Evolutionary conservation across 2,797 vertebrate species (phyloP).

Genomic region (Prunella strophiata): DNA sequence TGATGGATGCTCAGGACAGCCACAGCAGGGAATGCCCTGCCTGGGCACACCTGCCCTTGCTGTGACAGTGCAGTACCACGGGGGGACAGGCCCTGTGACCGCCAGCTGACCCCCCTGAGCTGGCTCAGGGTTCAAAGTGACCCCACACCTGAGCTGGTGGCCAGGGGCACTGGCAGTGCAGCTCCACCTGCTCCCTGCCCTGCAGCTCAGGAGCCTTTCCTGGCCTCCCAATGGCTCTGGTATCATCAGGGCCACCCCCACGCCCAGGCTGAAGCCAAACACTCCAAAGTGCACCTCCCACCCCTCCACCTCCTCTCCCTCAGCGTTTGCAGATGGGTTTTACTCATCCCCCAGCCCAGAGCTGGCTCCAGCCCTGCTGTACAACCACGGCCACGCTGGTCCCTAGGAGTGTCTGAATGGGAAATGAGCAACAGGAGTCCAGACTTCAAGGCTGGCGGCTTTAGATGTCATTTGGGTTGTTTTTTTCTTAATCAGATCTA

Average conservation of each 20-base stretch:
- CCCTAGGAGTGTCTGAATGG: not conserved
- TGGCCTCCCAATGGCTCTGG: fast-evolving
- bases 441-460: not conserved
- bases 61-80: fast-evolving
- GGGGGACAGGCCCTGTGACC: not conserved
- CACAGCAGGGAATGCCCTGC: not conserved
- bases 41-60: not conserved
- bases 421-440: slow-evolving; percentile 10
- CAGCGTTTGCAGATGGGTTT: not conserved
- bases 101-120: not conserved
- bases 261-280: not conserved
- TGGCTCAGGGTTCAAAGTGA: not conserved
- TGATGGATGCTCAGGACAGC: not conserved
- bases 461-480: not conserved
- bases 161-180: not conserved
- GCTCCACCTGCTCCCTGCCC: not conserved
- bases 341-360: not conserved
- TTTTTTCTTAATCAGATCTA: not conserved
- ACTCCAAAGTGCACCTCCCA: not conserved
- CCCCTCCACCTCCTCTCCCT: not conserved
- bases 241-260: fast-evolving
- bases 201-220: not conserved
- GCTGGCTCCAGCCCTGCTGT: not conserved
- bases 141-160: not conserved
- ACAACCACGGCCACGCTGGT: not conserved